These are phyloP conservation scores for Drosophila pegasa DNA, from an alignment of 2,888 invertebrate species.

Conservation along the genomic window DNA sequence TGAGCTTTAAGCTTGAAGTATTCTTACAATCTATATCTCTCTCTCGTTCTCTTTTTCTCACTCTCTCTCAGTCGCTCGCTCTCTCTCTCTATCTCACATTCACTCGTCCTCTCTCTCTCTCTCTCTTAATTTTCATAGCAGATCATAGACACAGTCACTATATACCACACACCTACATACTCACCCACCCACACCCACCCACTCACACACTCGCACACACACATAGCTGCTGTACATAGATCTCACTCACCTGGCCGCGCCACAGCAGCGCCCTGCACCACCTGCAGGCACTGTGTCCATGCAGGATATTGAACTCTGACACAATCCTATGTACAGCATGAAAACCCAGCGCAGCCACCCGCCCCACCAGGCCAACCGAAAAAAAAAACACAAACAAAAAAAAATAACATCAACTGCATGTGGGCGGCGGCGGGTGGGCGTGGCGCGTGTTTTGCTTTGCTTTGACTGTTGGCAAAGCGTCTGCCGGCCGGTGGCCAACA, in stretches of 20 bases:
- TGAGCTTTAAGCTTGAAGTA: neutral
- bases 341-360: conserved; percentile 1
- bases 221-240: conserved; percentile 3
- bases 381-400: neutral
- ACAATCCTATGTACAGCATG: conserved; percentile 63
- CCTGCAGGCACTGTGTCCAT: conserved; percentile 52
- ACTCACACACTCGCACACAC: neutral
- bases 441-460: neutral
- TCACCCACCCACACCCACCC: neutral
- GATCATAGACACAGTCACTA: neutral
- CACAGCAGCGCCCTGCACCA: conserved; percentile 33
- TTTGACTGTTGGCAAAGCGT: neutral
- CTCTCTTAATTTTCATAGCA: neutral
- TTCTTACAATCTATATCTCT: neutral
- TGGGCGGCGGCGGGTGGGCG: neutral
- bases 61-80: neutral
- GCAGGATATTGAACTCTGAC: conserved; percentile 80
- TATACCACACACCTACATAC: neutral
- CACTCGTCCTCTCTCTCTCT: neutral
- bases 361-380: neutral
- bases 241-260: conserved; percentile 21
- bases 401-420: neutral
- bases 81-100: neutral
- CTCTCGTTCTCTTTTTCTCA: neutral
- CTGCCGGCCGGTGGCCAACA: conserved; percentile 73